Conservation (phyloP, 2,888 invertebrate genomes). For the Bhutanitis thaidina region DNA sequence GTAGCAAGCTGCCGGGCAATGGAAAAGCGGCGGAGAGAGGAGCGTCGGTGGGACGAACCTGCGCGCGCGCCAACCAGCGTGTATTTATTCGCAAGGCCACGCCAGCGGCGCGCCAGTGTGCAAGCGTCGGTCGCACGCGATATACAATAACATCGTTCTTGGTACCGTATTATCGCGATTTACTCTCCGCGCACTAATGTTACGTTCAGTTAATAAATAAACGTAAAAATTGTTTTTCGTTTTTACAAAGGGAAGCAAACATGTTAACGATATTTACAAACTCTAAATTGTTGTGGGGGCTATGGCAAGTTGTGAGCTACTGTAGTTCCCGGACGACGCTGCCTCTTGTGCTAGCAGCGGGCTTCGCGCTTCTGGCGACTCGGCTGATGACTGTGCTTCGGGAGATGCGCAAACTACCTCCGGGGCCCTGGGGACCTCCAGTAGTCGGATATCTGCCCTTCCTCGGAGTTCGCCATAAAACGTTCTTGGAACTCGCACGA, state of each 20-base stretch:
- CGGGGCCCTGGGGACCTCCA: constrained; percentile 94
- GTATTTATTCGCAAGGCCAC: constrained; percentile 80
- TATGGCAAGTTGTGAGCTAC: constrained; percentile 68
- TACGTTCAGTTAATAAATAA: constrained; percentile 45
- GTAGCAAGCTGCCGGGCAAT: constrained; percentile 49
- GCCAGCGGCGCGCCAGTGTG: constrained; percentile 71
- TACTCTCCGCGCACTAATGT: constrained; percentile 59
- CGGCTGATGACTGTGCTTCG: constrained; percentile 66
- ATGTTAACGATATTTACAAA: constrained; percentile 61
- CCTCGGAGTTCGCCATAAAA: constrained; percentile 88
- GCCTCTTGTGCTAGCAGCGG: constrained; percentile 68
- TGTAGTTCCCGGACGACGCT: constrained; percentile 59
- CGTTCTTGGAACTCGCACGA: constrained; percentile 87
- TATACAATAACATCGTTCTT: constrained; percentile 57
- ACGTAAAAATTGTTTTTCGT: constrained; percentile 35
- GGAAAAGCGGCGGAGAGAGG: constrained; percentile 65
- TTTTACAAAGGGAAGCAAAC: constrained; percentile 40
- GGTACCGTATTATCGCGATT: constrained; percentile 53
- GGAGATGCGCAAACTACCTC: constrained; percentile 82
- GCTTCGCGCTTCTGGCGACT: constrained; percentile 70
- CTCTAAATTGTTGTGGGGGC: constrained; percentile 78
- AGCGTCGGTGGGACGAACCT: constrained; percentile 65
- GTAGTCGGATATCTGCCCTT: constrained; percentile 91
- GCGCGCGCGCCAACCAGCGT: constrained; percentile 57
- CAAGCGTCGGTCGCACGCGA: constrained; percentile 71